Evolutionary conservation across 64 coral and sea anemone species (phyloP).

Genomic region (Orbicella faveolata): DNA sequence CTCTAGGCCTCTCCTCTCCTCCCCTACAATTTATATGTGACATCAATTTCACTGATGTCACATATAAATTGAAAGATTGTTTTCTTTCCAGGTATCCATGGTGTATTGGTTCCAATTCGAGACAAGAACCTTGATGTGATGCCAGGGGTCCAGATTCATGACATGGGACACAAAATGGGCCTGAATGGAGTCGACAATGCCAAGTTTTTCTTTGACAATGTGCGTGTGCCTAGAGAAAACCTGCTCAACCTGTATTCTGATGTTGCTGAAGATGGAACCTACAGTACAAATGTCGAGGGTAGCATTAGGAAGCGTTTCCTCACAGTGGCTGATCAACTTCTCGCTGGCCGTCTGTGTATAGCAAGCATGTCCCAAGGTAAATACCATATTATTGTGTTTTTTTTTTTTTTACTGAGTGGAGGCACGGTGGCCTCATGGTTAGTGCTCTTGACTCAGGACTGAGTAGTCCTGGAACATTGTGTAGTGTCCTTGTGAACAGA

Average conservation of each 20-base stretch:
- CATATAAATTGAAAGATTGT: too few species aligned
- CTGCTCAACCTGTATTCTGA: slow-evolving; percentile 82
- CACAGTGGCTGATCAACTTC: slow-evolving; percentile 80
- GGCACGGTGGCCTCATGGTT: not conserved
- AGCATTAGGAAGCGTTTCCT: slow-evolving; percentile 83
- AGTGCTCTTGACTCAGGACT: not conserved
- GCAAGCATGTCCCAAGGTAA: slow-evolving; percentile 87
- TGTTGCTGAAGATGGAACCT: slow-evolving; percentile 81
- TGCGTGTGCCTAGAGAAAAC: slow-evolving; percentile 82
- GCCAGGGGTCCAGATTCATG: slow-evolving; percentile 82
- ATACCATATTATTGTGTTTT: not conserved
- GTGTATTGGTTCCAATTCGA: slow-evolving; percentile 78
- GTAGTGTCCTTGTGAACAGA: not conserved
- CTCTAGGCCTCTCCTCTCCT: too few species aligned
- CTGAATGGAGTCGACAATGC: slow-evolving; percentile 89
- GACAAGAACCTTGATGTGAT: slow-evolving; percentile 72
- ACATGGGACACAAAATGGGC: slow-evolving; percentile 92
- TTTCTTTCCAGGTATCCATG: slow-evolving; percentile 63
- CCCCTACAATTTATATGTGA: too few species aligned
- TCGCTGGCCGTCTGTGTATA: slow-evolving; percentile 76
- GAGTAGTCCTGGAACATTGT: not conserved
- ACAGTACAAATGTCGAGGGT: slow-evolving; percentile 63
- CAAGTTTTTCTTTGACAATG: slow-evolving; percentile 83
- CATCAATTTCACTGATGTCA: too few species aligned
- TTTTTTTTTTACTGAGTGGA: too few species aligned